Percentiles rank a stretch among this genome's conserved stretches.
phyloP scores from a whole-genome alignment of 2,888 invertebrate species.

The Dendrolimus pini region DNA sequence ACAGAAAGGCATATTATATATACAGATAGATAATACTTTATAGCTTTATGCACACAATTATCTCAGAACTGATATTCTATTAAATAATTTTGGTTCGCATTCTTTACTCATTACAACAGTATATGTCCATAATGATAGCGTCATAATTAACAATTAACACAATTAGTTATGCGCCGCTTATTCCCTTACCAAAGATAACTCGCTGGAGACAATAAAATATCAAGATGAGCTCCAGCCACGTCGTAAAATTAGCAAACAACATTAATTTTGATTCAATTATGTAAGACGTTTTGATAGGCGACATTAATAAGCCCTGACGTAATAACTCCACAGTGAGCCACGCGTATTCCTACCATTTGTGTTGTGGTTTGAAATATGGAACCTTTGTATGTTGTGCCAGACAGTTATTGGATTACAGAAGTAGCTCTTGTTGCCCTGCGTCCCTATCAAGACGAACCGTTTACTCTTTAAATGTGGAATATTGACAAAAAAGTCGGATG shows the following conservation, averaged over 20 bases:
- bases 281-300: constrained; percentile 14
- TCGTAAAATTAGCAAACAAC: constrained; percentile 13
- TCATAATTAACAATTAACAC: background rate
- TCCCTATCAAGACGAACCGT: too few relatives aligned
- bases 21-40: too few relatives aligned
- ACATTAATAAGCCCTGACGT: constrained; percentile 14
- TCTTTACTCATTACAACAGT: too few relatives aligned
- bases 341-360: constrained; percentile 12
- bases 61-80: too few relatives aligned
- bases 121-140: background rate
- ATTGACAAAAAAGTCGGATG: too few relatives aligned
- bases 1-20: too few relatives aligned
- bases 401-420: background rate
- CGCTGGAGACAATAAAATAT: background rate
- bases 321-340: constrained; percentile 11
- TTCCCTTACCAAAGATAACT: background rate
- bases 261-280: constrained; percentile 20
- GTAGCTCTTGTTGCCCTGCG: too few relatives aligned
- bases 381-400: background rate
- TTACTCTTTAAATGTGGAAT: too few relatives aligned
- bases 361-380: background rate
- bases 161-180: background rate
- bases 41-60: too few relatives aligned
- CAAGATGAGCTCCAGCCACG: background rate
- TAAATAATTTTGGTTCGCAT: too few relatives aligned